These are phyloP conservation scores for Aplodontia rufa DNA, from an alignment of 2,113 vertebrate genomes.

Conservation along the genomic window DNA sequence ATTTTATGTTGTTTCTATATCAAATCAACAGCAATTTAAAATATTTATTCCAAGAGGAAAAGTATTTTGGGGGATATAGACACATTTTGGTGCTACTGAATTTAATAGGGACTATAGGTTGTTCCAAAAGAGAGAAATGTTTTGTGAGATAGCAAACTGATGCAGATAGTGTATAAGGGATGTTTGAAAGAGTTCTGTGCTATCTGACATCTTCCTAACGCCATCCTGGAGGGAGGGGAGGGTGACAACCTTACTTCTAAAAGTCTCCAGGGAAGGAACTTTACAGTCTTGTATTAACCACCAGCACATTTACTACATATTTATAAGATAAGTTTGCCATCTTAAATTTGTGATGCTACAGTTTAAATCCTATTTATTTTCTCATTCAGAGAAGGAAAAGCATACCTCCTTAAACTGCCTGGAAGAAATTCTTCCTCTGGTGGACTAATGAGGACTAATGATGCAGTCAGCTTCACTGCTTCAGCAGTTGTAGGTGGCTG, in stretches of 20 bases:
- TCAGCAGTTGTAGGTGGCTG: not conserved
- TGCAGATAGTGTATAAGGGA: not conserved
- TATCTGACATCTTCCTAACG: not conserved
- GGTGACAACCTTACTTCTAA: not conserved
- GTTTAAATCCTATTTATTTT: conserved; percentile 1
- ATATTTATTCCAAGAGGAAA: not conserved
- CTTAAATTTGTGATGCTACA: not conserved
- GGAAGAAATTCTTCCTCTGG: not conserved
- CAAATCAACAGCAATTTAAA: not conserved
- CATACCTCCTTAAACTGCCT: not conserved
- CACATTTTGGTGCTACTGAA: not conserved
- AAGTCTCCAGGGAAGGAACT: not conserved
- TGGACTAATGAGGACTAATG: not conserved
- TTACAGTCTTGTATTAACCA: not conserved
- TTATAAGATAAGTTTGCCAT: not conserved
- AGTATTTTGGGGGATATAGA: not conserved
- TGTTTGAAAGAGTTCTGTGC: not conserved
- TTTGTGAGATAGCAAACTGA: not conserved
- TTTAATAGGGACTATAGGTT: not conserved
- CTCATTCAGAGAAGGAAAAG: not conserved
- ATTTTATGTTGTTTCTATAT: not conserved
- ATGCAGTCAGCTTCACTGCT: not conserved
- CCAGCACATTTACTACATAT: not conserved
- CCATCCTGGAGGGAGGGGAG: not conserved
- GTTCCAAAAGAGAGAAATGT: not conserved